A percentile compares a stretch with the other conserved stretches of the same genome.
phyloP scores from a whole-genome alignment of 2,113 vertebrate species.

The Siphamia tubifer region DNA sequence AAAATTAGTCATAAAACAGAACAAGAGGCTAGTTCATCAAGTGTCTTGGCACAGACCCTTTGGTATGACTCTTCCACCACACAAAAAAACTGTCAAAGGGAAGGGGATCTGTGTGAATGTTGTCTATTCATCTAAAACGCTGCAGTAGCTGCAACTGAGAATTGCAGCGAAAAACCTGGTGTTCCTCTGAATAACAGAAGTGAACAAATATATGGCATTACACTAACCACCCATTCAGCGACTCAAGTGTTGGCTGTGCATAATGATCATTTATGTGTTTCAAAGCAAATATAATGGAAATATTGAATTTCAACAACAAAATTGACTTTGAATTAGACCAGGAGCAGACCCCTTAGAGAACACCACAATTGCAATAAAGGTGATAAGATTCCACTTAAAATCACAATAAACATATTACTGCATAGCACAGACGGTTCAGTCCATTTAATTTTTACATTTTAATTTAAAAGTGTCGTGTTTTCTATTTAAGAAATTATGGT shows the following conservation, averaged over 20 bases:
- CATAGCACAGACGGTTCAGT: neutral
- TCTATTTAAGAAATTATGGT: neutral
- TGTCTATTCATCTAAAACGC: neutral
- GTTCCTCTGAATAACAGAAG: no score
- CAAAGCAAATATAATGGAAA: no score
- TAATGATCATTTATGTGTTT: no score
- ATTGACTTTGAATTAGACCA: neutral
- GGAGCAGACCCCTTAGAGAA: neutral
- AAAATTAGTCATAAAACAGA: neutral
- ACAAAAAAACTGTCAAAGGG: neutral
- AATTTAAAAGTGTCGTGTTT: neutral
- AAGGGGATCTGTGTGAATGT: neutral
- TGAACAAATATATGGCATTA: no score
- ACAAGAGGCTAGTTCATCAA: no score
- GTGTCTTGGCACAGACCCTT: neutral
- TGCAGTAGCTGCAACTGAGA: neutral
- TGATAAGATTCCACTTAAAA: neutral
- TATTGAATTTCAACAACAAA: no score
- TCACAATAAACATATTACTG: neutral
- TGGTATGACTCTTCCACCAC: neutral
- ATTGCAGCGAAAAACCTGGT: neutral
- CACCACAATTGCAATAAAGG: no score
- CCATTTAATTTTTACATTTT: no score
- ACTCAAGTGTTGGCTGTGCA: no score
- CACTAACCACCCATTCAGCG: no score